Evolutionary conservation across 2,888 invertebrate species (phyloP).

Genomic region (Heliconius erato): DNA sequence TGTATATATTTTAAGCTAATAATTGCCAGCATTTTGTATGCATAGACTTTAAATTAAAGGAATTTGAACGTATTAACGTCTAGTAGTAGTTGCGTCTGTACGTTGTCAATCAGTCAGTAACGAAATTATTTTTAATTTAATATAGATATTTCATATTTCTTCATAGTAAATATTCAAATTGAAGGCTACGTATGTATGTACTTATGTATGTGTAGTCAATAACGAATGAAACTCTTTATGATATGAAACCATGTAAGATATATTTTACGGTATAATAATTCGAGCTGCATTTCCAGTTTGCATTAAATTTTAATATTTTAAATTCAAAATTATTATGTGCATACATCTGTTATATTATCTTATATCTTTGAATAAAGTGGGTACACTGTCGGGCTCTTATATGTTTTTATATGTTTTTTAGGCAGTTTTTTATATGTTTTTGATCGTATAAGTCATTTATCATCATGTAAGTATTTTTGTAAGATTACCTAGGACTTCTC

Average conservation of each 20-base stretch:
- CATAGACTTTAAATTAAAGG: too few relatives aligned
- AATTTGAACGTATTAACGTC: too few relatives aligned
- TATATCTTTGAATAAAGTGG: not conserved
- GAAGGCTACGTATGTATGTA: not conserved
- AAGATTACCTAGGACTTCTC: too few relatives aligned
- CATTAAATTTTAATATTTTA: conserved; percentile 10
- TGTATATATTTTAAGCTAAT: too few relatives aligned
- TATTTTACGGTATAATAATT: conserved; percentile 24
- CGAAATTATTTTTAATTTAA: not conserved
- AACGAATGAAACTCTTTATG: conserved; percentile 27
- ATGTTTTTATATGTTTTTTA: too few relatives aligned
- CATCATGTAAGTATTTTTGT: too few relatives aligned
- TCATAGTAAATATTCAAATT: not conserved
- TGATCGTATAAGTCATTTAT: too few relatives aligned
- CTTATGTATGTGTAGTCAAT: conserved; percentile 3
- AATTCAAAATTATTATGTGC: conserved; percentile 6
- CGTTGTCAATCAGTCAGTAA: not conserved
- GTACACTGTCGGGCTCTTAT: too few relatives aligned
- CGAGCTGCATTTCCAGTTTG: conserved; percentile 16
- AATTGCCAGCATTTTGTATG: too few relatives aligned
- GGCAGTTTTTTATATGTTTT: too few relatives aligned
- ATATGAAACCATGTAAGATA: conserved; percentile 18
- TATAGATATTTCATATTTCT: not conserved
- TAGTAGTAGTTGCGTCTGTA: too few relatives aligned
- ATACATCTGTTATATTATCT: not conserved